A percentile compares a stretch with the other conserved stretches of the same genome.
phyloP scores from a whole-genome alignment of 2,888 invertebrate genomes.

The Bombyx huttoni region DNA sequence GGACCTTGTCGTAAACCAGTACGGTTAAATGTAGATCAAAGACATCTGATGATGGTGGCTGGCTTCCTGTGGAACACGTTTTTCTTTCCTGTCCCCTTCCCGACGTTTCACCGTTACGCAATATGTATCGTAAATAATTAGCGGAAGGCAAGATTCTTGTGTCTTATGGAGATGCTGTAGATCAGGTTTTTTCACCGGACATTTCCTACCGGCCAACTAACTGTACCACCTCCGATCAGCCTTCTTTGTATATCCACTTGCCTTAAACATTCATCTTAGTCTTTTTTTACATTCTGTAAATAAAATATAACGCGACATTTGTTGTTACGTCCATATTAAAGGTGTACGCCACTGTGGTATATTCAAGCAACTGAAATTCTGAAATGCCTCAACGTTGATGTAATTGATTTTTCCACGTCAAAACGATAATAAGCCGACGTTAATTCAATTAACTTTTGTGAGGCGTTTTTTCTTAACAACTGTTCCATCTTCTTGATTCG shows the following conservation, averaged over 20 bases:
- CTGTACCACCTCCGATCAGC: conserved; percentile 20
- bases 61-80: conserved; percentile 64
- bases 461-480: background rate
- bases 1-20: conserved; percentile 27
- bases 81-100: conserved; percentile 62
- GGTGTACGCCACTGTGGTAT: background rate
- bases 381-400: background rate
- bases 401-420: background rate
- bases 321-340: background rate
- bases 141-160: conserved; percentile 70
- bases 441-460: background rate
- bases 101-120: conserved; percentile 72
- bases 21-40: conserved; percentile 30
- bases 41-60: conserved; percentile 32
- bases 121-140: conserved; percentile 73
- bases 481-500: conserved; percentile 5
- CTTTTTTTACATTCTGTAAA: background rate
- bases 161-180: conserved; percentile 65
- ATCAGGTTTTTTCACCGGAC: conserved; percentile 56
- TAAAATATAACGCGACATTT: background rate
- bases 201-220: conserved; percentile 49
- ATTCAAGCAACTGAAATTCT: background rate
- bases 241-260: background rate
- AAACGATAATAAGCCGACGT: background rate
- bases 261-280: background rate